Conservation (phyloP, 92 coral and sea anemone genomes). For the Galaxea fascicularis region DNA sequence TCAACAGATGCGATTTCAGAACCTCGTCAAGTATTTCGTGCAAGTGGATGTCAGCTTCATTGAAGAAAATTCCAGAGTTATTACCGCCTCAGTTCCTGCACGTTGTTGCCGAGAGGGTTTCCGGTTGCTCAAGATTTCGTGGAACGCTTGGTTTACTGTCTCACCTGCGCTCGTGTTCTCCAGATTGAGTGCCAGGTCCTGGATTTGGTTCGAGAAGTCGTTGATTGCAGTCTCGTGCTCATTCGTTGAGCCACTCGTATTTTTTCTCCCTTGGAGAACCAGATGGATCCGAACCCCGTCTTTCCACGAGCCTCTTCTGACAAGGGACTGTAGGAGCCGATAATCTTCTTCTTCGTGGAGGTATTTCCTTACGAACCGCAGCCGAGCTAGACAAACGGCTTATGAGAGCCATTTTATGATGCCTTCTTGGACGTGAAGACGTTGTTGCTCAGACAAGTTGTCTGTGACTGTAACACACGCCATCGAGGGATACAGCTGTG, state of each 20-base stretch:
- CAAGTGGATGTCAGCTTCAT: slow-evolving; percentile 33
- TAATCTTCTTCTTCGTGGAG: background rate
- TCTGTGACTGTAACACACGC: background rate
- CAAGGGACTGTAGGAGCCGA: slow-evolving; percentile 25
- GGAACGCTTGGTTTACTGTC: background rate
- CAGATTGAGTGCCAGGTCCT: no score
- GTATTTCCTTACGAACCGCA: background rate
- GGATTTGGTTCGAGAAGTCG: no score
- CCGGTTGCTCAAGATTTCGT: no score
- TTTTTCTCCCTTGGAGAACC: background rate
- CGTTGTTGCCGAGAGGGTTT: background rate
- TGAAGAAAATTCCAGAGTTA: background rate
- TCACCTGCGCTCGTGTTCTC: no score
- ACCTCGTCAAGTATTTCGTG: slow-evolving; percentile 39
- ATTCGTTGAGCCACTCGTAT: no score
- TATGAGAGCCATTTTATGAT: slow-evolving; percentile 12
- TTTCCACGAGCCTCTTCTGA: slow-evolving; percentile 6
- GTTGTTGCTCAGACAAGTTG: background rate
- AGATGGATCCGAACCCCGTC: slow-evolving; percentile 31
- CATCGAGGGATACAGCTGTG: no score
- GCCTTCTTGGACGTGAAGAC: slow-evolving; percentile 2
- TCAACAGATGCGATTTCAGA: slow-evolving; percentile 32
- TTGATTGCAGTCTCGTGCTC: no score
- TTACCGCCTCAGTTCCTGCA: background rate
- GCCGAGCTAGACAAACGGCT: slow-evolving; percentile 20